Evolutionary conservation across 23 tunicate genomes (phyloP).

Genomic region (Aplidium turbinatum): DNA sequence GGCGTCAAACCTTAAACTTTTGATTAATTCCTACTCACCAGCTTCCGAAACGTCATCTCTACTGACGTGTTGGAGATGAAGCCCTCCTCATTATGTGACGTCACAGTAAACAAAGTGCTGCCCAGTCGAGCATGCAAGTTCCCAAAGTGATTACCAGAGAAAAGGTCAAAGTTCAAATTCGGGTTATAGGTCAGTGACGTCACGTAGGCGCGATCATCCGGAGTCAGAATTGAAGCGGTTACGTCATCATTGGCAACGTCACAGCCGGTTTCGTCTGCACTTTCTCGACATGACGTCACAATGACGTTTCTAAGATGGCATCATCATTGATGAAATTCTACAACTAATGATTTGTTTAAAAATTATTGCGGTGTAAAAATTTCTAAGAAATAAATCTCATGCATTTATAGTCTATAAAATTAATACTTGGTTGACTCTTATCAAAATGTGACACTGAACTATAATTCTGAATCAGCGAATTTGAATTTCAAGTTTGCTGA

Average conservation of each 20-base stretch:
- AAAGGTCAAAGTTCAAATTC: not conserved
- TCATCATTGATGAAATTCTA: not conserved
- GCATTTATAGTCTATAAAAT: too few relatives aligned
- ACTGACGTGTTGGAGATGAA: not conserved
- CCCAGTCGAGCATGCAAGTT: not conserved
- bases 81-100: constrained; percentile 7
- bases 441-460: too few relatives aligned
- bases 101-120: constrained; percentile 21
- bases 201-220: constrained; percentile 13
- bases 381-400: too few relatives aligned
- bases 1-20: not conserved
- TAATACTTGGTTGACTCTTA: too few relatives aligned
- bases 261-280: not conserved
- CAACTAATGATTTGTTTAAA: too few relatives aligned
- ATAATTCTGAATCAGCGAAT: too few relatives aligned
- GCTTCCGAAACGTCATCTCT: not conserved
- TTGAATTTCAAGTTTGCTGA: too few relatives aligned
- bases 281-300: constrained; percentile 1
- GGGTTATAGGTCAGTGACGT: constrained; percentile 19
- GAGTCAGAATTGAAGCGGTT: constrained; percentile 1
- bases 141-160: not conserved
- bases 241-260: not conserved
- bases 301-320: constrained; percentile 6
- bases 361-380: too few relatives aligned
- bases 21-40: not conserved